Evolutionary conservation across 2,888 invertebrate species (phyloP), one percentile per base, ranked within the genome.

Genomic region (Spicauda simplicius): DNA sequence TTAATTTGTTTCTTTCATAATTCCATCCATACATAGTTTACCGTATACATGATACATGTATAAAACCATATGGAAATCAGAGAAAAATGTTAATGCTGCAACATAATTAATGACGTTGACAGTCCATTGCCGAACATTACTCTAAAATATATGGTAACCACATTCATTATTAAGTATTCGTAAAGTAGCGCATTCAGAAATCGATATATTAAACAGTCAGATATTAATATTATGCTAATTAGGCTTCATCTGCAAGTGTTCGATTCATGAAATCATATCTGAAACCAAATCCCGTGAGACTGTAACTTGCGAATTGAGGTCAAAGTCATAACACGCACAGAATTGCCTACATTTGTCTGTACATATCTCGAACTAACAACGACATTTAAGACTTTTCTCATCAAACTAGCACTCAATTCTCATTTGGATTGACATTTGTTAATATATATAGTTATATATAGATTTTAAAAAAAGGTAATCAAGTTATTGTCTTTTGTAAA

Each of bases 221-320:
- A 37, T n/a, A 54, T 60, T 52, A 53, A 37, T n/a, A 54, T 60
- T 52, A 53, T 53, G 33, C 16, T 60, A 60, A 66, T 55, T 45
- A 59, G 54, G 11, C 54, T 59, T 65, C 45, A 59, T 55, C 55
- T 60, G 58, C 53, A 14, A 60, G 33, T 68, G 73, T 69, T 69
- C 65, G 74, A 76, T 78, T 77, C 75, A 72, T 78, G 73, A 82
- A 85, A 75, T 80, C 77, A 82, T 82, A 78, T 76, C 76, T 79
- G 87, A 77, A 83, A 85, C 76, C 72, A 74, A 86, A 77, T 78
- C 83, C 77, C 86, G 83, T 86, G 86, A 74, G 88, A 87, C 76
- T 71, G 71, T 71, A 68, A 53, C 48, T 54, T 63, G 73, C 72
- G 72, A 78, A 86, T 86, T 84, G 79, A 79, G 87, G 88, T 85